Conservation (phyloP, 2,888 invertebrate genomes). For the Yponomeuta sedellus region DNA sequence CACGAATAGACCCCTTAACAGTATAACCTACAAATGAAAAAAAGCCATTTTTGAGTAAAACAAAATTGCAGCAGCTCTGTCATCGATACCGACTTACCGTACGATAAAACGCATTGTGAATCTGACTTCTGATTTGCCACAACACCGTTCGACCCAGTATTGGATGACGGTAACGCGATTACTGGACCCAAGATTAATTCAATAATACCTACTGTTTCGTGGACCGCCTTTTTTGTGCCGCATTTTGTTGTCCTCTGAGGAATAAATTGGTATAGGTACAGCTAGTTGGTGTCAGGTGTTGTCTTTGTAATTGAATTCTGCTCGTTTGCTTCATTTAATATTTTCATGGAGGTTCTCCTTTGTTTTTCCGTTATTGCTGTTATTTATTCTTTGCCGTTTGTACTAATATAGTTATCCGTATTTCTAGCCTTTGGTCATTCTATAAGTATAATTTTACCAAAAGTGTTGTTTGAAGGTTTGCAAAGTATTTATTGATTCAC, state of each 20-base stretch:
- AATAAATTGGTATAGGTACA: constrained; percentile 11
- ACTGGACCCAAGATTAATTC: constrained; percentile 72
- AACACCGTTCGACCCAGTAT: constrained; percentile 53
- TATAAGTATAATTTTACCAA: no score
- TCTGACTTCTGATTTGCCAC: neutral
- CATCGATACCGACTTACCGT: no score
- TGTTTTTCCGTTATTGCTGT: neutral
- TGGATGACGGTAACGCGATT: constrained; percentile 73
- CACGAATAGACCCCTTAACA: no score
- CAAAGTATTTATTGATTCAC: no score
- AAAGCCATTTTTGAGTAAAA: no score
- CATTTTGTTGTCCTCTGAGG: constrained; percentile 5
- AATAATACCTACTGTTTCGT: constrained; percentile 48
- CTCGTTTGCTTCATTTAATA: constrained; percentile 1
- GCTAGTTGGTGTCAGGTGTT: constrained; percentile 17
- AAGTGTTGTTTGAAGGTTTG: no score
- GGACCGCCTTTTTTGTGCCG: constrained; percentile 48
- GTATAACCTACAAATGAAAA: no score
- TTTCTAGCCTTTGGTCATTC: no score
- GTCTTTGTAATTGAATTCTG: constrained; percentile 12
- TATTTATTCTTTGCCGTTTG: neutral
- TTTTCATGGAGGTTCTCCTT: constrained; percentile 6
- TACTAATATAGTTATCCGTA: no score
- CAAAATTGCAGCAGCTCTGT: no score
- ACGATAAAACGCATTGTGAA: neutral